phyloP scores from a whole-genome alignment of 2,797 vertebrate species.

The Ispidina picta region DNA sequence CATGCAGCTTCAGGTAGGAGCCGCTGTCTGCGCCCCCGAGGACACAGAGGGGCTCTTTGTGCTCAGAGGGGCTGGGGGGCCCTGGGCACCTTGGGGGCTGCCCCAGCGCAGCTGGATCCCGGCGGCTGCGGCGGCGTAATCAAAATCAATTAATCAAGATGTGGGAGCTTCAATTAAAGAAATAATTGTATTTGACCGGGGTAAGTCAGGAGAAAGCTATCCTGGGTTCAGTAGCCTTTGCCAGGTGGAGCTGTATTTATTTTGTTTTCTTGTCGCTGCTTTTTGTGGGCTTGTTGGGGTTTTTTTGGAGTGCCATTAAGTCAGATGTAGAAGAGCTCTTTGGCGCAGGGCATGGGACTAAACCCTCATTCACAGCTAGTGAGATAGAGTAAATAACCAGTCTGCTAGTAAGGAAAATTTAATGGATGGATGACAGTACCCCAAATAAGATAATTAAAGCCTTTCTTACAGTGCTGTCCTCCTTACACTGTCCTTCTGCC shows the following conservation, averaged over 20 bases:
- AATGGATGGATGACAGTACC: neutral
- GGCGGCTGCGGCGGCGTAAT: neutral
- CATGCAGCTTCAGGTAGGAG: slow-evolving; percentile 98
- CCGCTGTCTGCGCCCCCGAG: slow-evolving; percentile 50
- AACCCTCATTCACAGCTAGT: neutral
- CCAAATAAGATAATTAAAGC: neutral
- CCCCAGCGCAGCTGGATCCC: neutral
- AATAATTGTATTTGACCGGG: slow-evolving; percentile 13
- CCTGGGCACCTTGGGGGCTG: neutral
- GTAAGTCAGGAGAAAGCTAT: slow-evolving; percentile 14
- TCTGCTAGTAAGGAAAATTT: neutral
- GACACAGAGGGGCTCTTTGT: slow-evolving; percentile 74
- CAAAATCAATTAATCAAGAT: slow-evolving; percentile 45
- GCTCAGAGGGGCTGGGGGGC: neutral
- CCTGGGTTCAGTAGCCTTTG: slow-evolving; percentile 8
- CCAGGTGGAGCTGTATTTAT: slow-evolving; percentile 27
- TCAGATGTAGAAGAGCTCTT: neutral
- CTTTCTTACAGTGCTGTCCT: neutral
- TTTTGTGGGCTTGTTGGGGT: neutral
- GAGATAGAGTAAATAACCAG: neutral
- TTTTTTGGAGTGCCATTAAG: neutral
- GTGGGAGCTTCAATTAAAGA: slow-evolving; percentile 44
- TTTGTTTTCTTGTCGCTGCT: slow-evolving; percentile 12
- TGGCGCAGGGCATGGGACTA: neutral
- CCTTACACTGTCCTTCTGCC: neutral